Base-by-base conservation (phyloP, 2,888 invertebrate species). In the Diarsia dahlii region DNA sequence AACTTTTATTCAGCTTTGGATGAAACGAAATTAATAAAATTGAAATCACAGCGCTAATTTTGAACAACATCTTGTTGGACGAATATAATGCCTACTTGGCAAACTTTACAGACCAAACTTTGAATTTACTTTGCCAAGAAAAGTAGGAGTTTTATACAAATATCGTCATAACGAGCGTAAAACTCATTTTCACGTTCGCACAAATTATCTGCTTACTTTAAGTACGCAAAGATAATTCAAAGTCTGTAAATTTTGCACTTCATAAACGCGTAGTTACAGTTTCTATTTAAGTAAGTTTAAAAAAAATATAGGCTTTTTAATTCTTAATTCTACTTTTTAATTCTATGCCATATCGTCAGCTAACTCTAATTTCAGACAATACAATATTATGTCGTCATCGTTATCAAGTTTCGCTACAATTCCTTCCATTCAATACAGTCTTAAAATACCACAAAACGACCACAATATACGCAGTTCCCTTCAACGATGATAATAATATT, bases 401-500 rank as follows among this genome's bases (percentile, higher is more conserved):
- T 56, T 54, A 5, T n/a, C n/a, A 54, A n/a, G 5, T 4, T 54
- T 56, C 2, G 8, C 28, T 28, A 15, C 8, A 28, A 18, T 58
- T 60, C 34, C 18, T 18, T 34, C 58, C 60, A 34, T 60, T 60
- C 18, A 18, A 9, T 34, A 4, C 1, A 5, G 9, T 13, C 2
- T 45, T 18, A 28, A 60, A 75, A 76, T 34, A 52, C 15, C n/a
- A 13, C 45, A 60, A 52, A 63, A 46, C 13, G 10, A 9, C 18
- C 18, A 18, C 8, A 13, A 60, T 6, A 45, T 10, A 71, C 48
- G 4, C n/a, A 52, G 1, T 39, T n/a, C 48, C 28, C 18, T 48
- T 54, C 18, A 3, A 13, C 4, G 18, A 52, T 28, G 56, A 3
- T 64, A 58, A 81, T 28, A 56, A 52, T 81, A 81, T 81, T 81